Evolutionary conservation across 2,797 vertebrate genomes (phyloP).

Genomic region (Peromyscus nudipes): DNA sequence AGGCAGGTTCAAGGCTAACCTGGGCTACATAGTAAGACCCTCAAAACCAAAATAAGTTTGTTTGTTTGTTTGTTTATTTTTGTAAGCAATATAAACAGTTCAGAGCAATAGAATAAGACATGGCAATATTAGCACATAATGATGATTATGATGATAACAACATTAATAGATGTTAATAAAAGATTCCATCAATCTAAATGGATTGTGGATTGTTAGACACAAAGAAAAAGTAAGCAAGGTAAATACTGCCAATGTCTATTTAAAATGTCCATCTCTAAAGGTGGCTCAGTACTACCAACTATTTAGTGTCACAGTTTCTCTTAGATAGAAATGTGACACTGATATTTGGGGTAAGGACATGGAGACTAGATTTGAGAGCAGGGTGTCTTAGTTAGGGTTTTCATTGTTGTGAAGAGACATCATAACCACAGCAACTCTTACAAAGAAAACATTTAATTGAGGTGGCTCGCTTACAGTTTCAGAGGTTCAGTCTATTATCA

Average conservation of each 20-base stretch:
- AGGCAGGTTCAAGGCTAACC: not conserved
- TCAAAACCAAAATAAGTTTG: not conserved
- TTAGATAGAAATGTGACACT: conserved; percentile 36
- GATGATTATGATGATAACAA: not conserved
- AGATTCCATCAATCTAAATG: not conserved
- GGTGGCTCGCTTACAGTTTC: too few relatives aligned
- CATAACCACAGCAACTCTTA: too few relatives aligned
- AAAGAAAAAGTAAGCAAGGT: conserved; percentile 55
- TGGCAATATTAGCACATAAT: not conserved
- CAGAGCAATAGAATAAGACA: conserved; percentile 58
- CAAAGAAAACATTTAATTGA: too few relatives aligned
- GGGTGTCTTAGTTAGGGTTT: not conserved
- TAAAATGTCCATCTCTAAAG: conserved; percentile 11
- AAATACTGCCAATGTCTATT: conserved; percentile 42
- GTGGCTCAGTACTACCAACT: not conserved
- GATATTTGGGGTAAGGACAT: conserved; percentile 16
- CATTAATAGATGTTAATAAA: conserved; percentile 8
- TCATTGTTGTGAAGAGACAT: too few relatives aligned
- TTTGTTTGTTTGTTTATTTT: not conserved
- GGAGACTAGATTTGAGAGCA: conserved; percentile 24
- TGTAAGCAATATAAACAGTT: not conserved
- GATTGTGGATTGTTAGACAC: not conserved
- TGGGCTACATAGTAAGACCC: not conserved
- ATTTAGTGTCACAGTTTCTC: conserved; percentile 37
- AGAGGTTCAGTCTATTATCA: too few relatives aligned